These are phyloP conservation scores for Adelges cooleyi DNA, from an alignment of 1,140 invertebrate genomes.

Conservation along the genomic window DNA sequence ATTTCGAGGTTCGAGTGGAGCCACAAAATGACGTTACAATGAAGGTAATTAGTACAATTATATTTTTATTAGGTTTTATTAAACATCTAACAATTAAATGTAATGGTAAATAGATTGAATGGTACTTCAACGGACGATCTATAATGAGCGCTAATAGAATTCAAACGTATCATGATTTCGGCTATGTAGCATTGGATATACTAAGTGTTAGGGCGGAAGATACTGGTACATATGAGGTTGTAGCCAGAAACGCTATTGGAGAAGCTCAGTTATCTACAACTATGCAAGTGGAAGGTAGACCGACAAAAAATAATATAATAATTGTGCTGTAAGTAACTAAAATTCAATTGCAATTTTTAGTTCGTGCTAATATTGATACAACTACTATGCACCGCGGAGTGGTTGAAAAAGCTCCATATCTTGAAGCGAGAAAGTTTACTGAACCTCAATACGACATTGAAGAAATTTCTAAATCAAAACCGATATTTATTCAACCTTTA, in stretches of 20 bases:
- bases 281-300: constrained; percentile 80
- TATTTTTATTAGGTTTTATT: too few species aligned
- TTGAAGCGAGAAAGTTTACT: constrained; percentile 74
- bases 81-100: neutral
- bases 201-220: constrained; percentile 74
- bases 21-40: constrained; percentile 82
- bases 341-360: constrained; percentile 39
- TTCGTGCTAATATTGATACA: constrained; percentile 73
- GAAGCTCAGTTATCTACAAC: constrained; percentile 67
- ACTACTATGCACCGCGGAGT: constrained; percentile 72
- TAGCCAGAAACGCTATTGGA: constrained; percentile 75
- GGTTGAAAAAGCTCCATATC: constrained; percentile 72
- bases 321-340: neutral
- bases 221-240: constrained; percentile 73
- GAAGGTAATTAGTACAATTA: constrained; percentile 39
- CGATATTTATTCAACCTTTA: constrained; percentile 74
- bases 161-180: constrained; percentile 88
- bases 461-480: constrained; percentile 86
- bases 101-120: constrained; percentile 60
- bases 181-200: constrained; percentile 89
- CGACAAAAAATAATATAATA: constrained; percentile 30
- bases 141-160: constrained; percentile 74
- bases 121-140: constrained; percentile 81
- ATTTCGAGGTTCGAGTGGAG: constrained; percentile 90
- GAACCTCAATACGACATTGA: constrained; percentile 81